These are phyloP conservation scores for Aspidiotus rigidus DNA, from an alignment of 2,888 invertebrate genomes.

Conservation along the genomic window DNA sequence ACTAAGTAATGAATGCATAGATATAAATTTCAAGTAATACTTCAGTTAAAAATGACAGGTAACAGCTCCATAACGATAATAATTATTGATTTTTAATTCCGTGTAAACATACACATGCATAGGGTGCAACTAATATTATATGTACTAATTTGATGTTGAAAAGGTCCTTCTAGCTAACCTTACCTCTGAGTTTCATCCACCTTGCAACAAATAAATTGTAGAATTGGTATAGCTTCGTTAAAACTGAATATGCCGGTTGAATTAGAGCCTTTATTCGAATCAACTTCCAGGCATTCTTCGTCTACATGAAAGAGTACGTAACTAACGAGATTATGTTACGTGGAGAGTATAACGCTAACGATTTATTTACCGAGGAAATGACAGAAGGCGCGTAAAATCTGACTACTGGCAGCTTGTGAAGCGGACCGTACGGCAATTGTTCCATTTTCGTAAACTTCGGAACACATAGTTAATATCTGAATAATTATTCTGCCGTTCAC, in stretches of 20 bases:
- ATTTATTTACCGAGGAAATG: slow-evolving; percentile 58
- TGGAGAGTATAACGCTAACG: not conserved
- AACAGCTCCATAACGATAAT: too few species aligned
- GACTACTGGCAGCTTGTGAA: slow-evolving; percentile 81
- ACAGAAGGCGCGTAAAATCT: slow-evolving; percentile 76
- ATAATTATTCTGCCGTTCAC: slow-evolving; percentile 81
- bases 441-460: slow-evolving; percentile 69
- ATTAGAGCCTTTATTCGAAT: slow-evolving; percentile 44
- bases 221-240: slow-evolving; percentile 81
- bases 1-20: slow-evolving; percentile 36
- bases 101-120: too few species aligned
- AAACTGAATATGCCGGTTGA: slow-evolving; percentile 55
- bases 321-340: not conserved
- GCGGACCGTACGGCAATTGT: slow-evolving; percentile 75
- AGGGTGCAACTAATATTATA: slow-evolving; percentile 3
- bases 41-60: not conserved
- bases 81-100: too few species aligned
- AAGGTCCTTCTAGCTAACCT: slow-evolving; percentile 38
- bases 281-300: slow-evolving; percentile 66
- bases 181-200: slow-evolving; percentile 71
- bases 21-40: slow-evolving; percentile 6
- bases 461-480: slow-evolving; percentile 73
- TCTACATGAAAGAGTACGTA: slow-evolving; percentile 45
- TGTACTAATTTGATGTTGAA: not conserved
- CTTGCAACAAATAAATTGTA: slow-evolving; percentile 78